Evolutionary conservation across 2,113 vertebrate genomes (phyloP).

Genomic region (Phalacrocorax aristotelis): DNA sequence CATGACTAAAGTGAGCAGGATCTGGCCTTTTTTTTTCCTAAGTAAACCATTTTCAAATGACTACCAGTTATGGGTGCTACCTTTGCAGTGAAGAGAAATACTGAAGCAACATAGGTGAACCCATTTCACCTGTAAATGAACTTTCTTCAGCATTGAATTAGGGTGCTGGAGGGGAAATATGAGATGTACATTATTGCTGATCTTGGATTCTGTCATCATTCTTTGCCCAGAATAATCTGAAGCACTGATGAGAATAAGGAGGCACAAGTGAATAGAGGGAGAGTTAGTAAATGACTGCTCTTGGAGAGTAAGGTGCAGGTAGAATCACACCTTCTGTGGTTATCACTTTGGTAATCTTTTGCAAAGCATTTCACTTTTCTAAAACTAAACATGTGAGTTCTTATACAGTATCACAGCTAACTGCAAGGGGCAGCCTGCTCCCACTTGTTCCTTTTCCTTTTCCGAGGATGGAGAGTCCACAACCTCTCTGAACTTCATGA

Average conservation of each 20-base stretch:
- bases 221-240: neutral
- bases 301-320: neutral
- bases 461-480: neutral
- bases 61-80: neutral
- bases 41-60: neutral
- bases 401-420: neutral
- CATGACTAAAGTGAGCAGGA: neutral
- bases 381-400: neutral
- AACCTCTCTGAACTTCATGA: neutral
- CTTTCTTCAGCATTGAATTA: neutral
- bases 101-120: neutral
- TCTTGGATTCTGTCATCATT: neutral
- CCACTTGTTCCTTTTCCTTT: neutral
- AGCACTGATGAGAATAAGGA: neutral
- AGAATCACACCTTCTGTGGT: neutral
- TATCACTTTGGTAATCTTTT: neutral
- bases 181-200: neutral
- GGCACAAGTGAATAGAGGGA: neutral
- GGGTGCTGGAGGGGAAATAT: neutral
- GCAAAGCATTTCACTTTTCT: neutral
- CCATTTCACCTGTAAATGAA: neutral
- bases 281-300: neutral
- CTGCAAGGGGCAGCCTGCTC: neutral
- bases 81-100: neutral
- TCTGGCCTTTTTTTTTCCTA: neutral